phyloP scores from a whole-genome alignment of 2,113 vertebrate species.

The Corydoras sp. region DNA sequence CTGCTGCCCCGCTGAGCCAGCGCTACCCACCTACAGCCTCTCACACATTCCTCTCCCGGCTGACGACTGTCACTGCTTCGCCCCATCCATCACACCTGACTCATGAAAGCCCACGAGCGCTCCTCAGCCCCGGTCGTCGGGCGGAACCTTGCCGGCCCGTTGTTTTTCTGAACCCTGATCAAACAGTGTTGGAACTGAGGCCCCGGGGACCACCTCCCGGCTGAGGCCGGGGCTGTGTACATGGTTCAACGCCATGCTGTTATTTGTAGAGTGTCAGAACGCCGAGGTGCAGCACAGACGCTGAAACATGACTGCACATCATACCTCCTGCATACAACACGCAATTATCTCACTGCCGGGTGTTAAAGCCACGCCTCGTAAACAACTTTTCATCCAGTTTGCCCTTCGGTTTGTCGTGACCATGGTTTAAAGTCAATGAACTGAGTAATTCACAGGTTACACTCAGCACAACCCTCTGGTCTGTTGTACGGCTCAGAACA shows the following conservation, averaged over 20 bases:
- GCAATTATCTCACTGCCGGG: too few species aligned
- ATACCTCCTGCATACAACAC: too few species aligned
- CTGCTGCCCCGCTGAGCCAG: constrained; percentile 22
- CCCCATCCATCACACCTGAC: constrained; percentile 45
- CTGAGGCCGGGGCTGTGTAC: constrained; percentile 26
- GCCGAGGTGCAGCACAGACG: neutral
- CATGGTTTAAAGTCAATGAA: too few species aligned
- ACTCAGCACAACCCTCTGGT: too few species aligned
- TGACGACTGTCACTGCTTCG: constrained; percentile 9
- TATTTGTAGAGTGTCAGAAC: constrained; percentile 18
- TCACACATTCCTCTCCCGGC: constrained; percentile 20
- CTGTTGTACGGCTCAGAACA: too few species aligned
- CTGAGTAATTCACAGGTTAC: too few species aligned
- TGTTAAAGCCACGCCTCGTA: too few species aligned
- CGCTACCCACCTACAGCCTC: constrained; percentile 4
- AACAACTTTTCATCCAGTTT: too few species aligned
- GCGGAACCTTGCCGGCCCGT: constrained; percentile 23
- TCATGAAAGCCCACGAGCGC: constrained; percentile 47
- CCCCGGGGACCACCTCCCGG: constrained; percentile 7
- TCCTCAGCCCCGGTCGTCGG: neutral
- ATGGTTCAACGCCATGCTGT: constrained; percentile 13
- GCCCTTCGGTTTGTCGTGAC: too few species aligned
- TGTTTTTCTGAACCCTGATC: constrained; percentile 37
- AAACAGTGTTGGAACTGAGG: constrained; percentile 17
- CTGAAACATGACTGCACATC: too few species aligned